These are phyloP conservation scores for Babyrousa celebensis DNA, from an alignment of 2,797 vertebrate species.

Conservation along the genomic window DNA sequence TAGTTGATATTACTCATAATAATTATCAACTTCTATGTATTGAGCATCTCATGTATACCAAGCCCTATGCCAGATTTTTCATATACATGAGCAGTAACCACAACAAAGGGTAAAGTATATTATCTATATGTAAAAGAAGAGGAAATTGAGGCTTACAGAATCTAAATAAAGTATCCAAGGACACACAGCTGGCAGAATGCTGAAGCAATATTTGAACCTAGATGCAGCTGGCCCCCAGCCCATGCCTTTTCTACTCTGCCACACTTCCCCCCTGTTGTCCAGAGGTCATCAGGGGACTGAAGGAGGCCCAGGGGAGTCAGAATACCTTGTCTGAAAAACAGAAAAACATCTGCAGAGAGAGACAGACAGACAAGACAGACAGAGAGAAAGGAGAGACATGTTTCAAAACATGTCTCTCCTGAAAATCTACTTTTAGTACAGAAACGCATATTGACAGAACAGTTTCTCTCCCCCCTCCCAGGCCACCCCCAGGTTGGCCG, in stretches of 20 bases:
- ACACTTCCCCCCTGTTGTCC: not conserved
- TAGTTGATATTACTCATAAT: not conserved
- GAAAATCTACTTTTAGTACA: not conserved
- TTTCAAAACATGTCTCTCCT: conserved; percentile 53
- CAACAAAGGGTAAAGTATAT: not conserved
- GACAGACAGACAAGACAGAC: no score
- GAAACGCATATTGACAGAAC: not conserved
- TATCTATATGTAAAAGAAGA: not conserved
- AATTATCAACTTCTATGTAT: not conserved
- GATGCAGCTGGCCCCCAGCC: not conserved
- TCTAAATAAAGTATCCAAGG: not conserved
- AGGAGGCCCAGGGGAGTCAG: not conserved
- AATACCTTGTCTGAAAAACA: conserved; percentile 34
- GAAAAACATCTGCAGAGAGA: not conserved
- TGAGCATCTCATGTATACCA: not conserved
- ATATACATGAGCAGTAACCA: not conserved
- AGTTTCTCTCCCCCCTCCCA: not conserved
- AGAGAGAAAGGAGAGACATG: not conserved
- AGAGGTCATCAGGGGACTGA: conserved; percentile 22
- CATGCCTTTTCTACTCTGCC: not conserved
- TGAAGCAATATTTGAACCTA: not conserved
- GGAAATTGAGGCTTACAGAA: not conserved
- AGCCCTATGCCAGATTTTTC: not conserved
- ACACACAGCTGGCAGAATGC: not conserved
- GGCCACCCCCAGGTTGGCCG: not conserved